A percentile compares a stretch with the other conserved stretches of the same genome.
Conservation (phyloP, 2,888 invertebrate genomes). For the Chouioia cunea region DNA sequence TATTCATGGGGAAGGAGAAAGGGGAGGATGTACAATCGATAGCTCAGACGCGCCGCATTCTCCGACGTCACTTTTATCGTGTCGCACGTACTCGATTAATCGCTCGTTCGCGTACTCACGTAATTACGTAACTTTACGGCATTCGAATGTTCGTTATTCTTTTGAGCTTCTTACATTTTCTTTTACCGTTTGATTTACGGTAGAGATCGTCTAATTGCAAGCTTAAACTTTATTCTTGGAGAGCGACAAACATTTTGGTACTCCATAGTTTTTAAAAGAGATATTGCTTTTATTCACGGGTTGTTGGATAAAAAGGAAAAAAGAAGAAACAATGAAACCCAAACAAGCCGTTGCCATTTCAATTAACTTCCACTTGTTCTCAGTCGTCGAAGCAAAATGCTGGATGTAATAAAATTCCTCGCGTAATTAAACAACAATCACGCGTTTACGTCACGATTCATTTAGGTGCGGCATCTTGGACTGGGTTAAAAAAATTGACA, state of each 20-base stretch:
- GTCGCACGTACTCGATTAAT: constrained; percentile 35
- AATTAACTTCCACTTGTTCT: no score
- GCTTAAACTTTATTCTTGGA: no score
- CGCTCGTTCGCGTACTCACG: background rate
- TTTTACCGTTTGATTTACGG: no score
- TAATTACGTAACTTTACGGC: background rate
- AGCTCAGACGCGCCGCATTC: background rate
- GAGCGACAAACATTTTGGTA: no score
- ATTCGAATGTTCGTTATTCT: constrained; percentile 11
- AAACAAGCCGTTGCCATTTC: no score
- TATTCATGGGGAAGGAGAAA: constrained; percentile 12
- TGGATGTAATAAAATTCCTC: no score
- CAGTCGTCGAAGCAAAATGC: no score
- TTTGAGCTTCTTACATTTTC: background rate
- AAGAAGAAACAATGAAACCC: no score
- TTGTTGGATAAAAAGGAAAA: no score
- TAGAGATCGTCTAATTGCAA: no score
- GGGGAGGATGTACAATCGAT: constrained; percentile 12
- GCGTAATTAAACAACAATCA: background rate
- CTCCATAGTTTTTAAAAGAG: no score
- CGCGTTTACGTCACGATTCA: background rate
- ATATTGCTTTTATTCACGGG: no score
- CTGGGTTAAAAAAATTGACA: background rate
- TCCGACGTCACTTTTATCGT: background rate
- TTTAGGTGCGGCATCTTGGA: background rate